A percentile compares a stretch with the other conserved stretches of the same genome.
Evolutionary conservation across 2,888 invertebrate genomes (phyloP).

Genomic region (Sclerodermus sp.): DNA sequence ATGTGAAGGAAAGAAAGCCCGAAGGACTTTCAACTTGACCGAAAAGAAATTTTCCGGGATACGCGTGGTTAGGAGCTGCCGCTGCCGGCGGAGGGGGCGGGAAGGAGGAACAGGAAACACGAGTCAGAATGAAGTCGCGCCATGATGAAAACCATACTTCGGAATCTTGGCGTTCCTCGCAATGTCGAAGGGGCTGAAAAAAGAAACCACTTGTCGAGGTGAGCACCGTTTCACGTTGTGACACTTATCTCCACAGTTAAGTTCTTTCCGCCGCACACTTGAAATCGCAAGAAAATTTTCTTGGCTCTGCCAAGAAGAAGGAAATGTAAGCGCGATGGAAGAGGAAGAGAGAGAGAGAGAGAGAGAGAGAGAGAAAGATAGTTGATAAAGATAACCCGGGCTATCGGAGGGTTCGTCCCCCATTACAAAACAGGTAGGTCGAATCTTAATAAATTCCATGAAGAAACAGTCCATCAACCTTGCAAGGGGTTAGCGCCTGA

Average conservation of each 20-base stretch:
- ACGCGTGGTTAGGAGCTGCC: background rate
- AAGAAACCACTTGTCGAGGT: conserved; percentile 6
- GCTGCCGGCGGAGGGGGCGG: background rate
- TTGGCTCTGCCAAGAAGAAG: background rate
- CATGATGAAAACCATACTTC: conserved; percentile 22
- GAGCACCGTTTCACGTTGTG: background rate
- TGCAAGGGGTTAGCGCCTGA: too few relatives aligned
- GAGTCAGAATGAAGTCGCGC: conserved; percentile 20
- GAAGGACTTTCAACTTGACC: conserved; percentile 12
- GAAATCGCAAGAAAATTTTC: background rate
- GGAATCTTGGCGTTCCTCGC: background rate
- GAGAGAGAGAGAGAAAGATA: background rate
- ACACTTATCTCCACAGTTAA: background rate
- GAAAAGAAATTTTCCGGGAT: conserved; percentile 1
- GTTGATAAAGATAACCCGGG: too few relatives aligned
- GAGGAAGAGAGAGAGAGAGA: background rate
- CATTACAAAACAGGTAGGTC: too few relatives aligned
- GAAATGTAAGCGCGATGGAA: background rate
- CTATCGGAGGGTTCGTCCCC: too few relatives aligned
- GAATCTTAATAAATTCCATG: too few relatives aligned
- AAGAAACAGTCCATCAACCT: too few relatives aligned
- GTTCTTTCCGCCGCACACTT: background rate
- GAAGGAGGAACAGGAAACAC: conserved; percentile 28
- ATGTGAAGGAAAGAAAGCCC: too few relatives aligned
- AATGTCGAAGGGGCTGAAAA: background rate